These are phyloP conservation scores for Propithecus perrieri DNA, from an alignment of 2,797 vertebrate species.

Conservation along the genomic window DNA sequence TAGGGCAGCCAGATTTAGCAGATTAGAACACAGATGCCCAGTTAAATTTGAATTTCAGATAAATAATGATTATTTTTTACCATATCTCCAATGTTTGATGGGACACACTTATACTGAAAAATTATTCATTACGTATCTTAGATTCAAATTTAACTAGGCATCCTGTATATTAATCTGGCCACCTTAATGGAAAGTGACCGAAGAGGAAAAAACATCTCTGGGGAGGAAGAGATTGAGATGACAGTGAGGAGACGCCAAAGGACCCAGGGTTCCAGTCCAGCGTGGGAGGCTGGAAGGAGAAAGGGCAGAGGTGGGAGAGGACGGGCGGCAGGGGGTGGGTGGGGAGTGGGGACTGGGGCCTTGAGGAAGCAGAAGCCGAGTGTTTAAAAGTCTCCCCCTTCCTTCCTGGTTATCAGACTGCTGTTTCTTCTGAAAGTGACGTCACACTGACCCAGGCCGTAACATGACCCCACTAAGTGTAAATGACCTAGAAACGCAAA, in stretches of 20 bases:
- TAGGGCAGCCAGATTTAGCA: background rate
- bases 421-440: background rate
- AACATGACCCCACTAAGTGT: too few relatives aligned
- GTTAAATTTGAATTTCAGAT: background rate
- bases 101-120: background rate
- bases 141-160: background rate
- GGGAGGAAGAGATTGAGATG: background rate
- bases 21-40: background rate
- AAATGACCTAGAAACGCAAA: background rate
- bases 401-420: background rate
- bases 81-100: background rate
- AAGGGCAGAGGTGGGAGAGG: too few relatives aligned
- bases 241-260: background rate
- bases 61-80: background rate
- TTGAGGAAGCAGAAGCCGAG: background rate
- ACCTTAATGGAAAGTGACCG: background rate
- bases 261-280: background rate
- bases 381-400: background rate
- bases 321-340: fast-evolving
- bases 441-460: background rate
- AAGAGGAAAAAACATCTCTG: too few relatives aligned
- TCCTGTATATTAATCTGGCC: background rate
- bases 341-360: too few relatives aligned
- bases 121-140: background rate
- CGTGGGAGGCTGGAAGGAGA: background rate